These are phyloP conservation scores for Cromileptes altivelis DNA, from an alignment of 2,113 vertebrate species.

Conservation along the genomic window DNA sequence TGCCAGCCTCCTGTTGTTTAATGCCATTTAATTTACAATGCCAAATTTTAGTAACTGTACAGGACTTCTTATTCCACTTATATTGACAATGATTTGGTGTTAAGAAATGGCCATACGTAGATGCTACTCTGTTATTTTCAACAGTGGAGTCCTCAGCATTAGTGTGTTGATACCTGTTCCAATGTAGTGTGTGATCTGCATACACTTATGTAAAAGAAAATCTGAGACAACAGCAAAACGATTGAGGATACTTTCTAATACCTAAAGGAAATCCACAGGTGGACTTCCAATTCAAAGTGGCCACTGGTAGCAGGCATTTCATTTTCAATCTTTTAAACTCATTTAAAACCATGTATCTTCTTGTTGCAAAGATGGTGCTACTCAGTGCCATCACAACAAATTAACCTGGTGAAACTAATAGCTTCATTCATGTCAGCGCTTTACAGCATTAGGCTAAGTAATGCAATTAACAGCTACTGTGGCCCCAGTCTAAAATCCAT, in stretches of 20 bases:
- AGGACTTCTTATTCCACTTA: not conserved
- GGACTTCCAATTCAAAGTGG: not conserved
- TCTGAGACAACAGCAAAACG: no score
- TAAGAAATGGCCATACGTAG: not conserved
- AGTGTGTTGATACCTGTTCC: not conserved
- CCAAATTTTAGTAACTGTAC: not conserved
- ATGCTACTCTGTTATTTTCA: not conserved
- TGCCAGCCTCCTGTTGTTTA: not conserved
- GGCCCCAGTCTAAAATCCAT: conserved; percentile 51
- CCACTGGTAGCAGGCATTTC: not conserved
- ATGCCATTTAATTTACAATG: not conserved
- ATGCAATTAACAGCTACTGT: conserved; percentile 55
- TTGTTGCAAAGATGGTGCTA: conserved; percentile 26
- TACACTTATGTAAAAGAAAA: not conserved
- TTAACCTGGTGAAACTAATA: conserved; percentile 47
- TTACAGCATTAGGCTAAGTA: conserved; percentile 56
- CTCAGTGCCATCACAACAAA: conserved; percentile 37
- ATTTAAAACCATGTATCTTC: not conserved
- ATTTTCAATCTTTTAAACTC: not conserved
- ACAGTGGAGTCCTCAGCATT: not conserved
- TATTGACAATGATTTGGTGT: not conserved
- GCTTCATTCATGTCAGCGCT: conserved; percentile 55
- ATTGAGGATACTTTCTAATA: not conserved
- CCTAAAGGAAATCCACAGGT: not conserved
- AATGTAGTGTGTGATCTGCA: not conserved